These are phyloP conservation scores for Drosophila truncata DNA, from an alignment of 1,140 invertebrate genomes.

Conservation along the genomic window DNA sequence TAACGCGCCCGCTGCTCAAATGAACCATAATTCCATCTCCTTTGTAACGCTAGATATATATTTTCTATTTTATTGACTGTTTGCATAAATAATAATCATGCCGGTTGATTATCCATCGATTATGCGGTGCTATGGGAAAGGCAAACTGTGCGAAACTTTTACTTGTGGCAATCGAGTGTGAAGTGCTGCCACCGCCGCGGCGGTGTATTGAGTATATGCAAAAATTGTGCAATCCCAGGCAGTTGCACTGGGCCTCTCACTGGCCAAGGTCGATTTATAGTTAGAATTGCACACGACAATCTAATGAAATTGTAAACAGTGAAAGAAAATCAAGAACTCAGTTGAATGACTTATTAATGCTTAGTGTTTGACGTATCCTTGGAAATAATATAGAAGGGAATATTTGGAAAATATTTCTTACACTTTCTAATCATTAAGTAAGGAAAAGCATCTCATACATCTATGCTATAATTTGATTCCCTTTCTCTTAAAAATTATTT, in stretches of 20 bases:
- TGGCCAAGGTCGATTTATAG: constrained; percentile 48
- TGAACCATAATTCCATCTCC: constrained; percentile 61
- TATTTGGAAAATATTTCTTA: background rate
- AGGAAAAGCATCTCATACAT: background rate
- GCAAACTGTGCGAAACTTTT: constrained; percentile 54
- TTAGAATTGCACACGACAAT: constrained; percentile 45
- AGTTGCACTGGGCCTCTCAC: constrained; percentile 18
- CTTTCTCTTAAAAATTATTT: background rate
- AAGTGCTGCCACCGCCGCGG: constrained; percentile 27
- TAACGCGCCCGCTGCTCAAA: constrained; percentile 76
- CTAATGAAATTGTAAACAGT: constrained; percentile 9
- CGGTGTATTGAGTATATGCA: constrained; percentile 22
- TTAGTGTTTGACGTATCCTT: background rate
- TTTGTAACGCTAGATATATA: constrained; percentile 24
- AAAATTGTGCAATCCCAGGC: constrained; percentile 37
- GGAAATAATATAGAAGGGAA: background rate
- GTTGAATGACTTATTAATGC: background rate
- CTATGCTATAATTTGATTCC: background rate
- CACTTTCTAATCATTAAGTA: background rate
- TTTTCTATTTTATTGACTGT: constrained; percentile 58
- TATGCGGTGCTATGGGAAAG: constrained; percentile 26
- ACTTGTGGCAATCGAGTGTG: constrained; percentile 67
- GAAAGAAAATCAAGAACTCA: background rate
- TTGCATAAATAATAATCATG: constrained; percentile 55
- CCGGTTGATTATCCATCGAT: constrained; percentile 8